These are phyloP conservation scores for Otus sunia DNA, from an alignment of 2,113 vertebrate genomes.

Conservation along the genomic window DNA sequence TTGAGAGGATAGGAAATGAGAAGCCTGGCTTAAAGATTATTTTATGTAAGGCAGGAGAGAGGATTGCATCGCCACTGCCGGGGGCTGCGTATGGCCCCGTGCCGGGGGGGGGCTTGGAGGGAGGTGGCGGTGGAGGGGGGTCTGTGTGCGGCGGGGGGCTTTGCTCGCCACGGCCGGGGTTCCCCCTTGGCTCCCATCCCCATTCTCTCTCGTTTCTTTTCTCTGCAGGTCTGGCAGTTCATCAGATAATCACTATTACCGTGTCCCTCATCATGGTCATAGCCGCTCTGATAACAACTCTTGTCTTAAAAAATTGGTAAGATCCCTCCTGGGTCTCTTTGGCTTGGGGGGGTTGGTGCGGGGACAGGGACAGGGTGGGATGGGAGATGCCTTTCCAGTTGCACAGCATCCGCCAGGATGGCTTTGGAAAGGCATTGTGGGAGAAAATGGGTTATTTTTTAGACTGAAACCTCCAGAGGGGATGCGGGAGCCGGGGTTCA, in stretches of 20 bases:
- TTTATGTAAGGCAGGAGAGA: conserved; percentile 24
- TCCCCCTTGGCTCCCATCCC: background rate
- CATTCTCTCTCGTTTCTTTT: conserved; percentile 39
- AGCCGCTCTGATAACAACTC: conserved; percentile 97
- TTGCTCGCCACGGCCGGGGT: accelerated
- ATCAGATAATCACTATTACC: conserved; percentile 99
- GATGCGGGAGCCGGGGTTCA: accelerated
- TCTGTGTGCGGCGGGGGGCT: accelerated
- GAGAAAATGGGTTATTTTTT: background rate
- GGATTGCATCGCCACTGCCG: background rate
- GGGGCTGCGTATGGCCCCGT: background rate
- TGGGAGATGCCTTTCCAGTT: background rate
- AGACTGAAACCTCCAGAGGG: background rate
- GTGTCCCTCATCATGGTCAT: conserved; percentile 99
- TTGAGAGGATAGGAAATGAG: conserved; percentile 57
- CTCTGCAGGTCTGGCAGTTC: conserved; percentile 92
- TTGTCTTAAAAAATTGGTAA: conserved; percentile 99
- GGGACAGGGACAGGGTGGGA: background rate
- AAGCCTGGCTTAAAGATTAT: conserved; percentile 27
- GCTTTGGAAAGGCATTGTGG: background rate
- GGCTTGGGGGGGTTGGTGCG: background rate
- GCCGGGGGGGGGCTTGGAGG: background rate
- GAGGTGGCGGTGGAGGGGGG: background rate
- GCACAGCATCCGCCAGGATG: accelerated
- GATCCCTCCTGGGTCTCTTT: conserved; percentile 35